Evolutionary conservation across 2,113 vertebrate genomes (phyloP), one percentile per base, ranked within the genome.

Genomic region (Chaenocephalus aceratus): DNA sequence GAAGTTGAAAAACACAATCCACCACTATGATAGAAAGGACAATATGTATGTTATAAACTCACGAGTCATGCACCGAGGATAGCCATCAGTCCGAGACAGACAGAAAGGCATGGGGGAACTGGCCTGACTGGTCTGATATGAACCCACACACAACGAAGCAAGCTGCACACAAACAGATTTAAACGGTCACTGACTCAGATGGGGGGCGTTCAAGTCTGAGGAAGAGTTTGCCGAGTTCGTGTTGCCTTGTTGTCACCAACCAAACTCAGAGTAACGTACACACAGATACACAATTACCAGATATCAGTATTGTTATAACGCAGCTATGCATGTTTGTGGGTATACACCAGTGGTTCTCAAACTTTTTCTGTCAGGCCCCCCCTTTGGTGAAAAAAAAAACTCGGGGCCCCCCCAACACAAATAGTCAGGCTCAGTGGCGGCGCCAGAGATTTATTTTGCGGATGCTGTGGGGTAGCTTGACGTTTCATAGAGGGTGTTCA

Each of bases 61-160:
- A 46, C 41, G 9, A 21, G 54, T 36, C n/a, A 46, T 34, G 11
- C 62, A 18, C 11, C 13, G 11, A 58, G n/a, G 48, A 79, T 69
- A 76, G 53, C 3, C 56, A 81, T 79, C 75, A 74, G 58, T 21
- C 51, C 30, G 10, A 63, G 21, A 61, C 15, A 65, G 26, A 67
- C 9, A 59, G 12, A 59, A 21, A 72, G 41, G 58, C 65, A 66
- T 57, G 51, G 9, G 58, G 72, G 54, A 88, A 88, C 80, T 56
- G 26, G 87, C 54, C 71, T 16, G 16, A 58, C 76, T 70, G 65
- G 90, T 87, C 84, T 75, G 64, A 74, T 49, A n/a, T 52, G 58
- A 75, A 53, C 49, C 45, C 26, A 11, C 5, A 72, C n/a, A 18
- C 26, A 48, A 0, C 2, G 45, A 48, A 49, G 34, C 36, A 71